Percentiles rank a stretch among this genome's conserved stretches.
These are phyloP conservation scores for Pseudochromis fuscus DNA, from an alignment of 2,797 vertebrate species.

Conservation along the genomic window DNA sequence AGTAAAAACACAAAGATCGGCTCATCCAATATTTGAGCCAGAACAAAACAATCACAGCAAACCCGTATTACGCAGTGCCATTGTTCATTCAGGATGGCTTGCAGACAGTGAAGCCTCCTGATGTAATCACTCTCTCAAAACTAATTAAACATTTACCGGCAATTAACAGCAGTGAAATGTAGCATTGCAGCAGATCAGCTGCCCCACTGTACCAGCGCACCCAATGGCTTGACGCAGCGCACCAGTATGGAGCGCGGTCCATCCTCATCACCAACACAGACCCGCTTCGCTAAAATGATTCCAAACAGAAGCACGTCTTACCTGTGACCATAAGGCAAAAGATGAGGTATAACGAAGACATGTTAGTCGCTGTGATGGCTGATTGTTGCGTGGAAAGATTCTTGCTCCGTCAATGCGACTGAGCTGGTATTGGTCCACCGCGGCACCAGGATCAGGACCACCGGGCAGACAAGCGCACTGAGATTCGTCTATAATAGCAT, in stretches of 20 bases:
- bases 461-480: slow-evolving; percentile 47
- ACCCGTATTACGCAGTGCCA: slow-evolving; percentile 51
- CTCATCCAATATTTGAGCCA: slow-evolving; percentile 8
- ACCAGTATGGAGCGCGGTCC: slow-evolving; percentile 54
- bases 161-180: slow-evolving; percentile 60
- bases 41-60: slow-evolving; percentile 18
- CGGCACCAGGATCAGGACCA: slow-evolving; percentile 57
- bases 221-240: slow-evolving; percentile 80
- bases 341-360: slow-evolving; percentile 80
- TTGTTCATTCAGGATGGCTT: neutral
- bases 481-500: slow-evolving; percentile 57
- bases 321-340: slow-evolving; percentile 85
- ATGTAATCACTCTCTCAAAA: slow-evolving; percentile 49
- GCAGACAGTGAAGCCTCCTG: slow-evolving; percentile 7
- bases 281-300: slow-evolving; percentile 8
- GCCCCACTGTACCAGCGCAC: slow-evolving; percentile 44
- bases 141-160: slow-evolving; percentile 59
- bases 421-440: slow-evolving; percentile 66
- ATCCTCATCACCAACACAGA: slow-evolving; percentile 30
- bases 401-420: slow-evolving; percentile 58
- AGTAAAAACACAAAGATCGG: slow-evolving; percentile 10
- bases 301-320: slow-evolving; percentile 65
- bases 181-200: slow-evolving; percentile 70
- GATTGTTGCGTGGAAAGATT: slow-evolving; percentile 52
- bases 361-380: slow-evolving; percentile 61